phyloP scores from a whole-genome alignment of 2,797 vertebrate species.

The Ibycter americanus region DNA sequence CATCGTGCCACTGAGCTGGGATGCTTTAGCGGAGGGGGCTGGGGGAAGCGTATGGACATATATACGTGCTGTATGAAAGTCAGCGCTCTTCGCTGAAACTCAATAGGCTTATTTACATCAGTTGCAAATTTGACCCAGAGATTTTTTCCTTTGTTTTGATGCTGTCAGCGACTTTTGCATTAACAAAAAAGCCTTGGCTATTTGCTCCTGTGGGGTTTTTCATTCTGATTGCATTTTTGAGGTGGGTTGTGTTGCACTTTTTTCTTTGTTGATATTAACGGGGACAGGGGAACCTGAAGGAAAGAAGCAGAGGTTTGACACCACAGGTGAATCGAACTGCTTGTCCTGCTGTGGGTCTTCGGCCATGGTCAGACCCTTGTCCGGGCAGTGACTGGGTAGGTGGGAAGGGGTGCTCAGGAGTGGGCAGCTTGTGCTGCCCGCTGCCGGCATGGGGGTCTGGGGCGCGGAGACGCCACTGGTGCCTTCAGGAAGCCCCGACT shows the following conservation, averaged over 20 bases:
- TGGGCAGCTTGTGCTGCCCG: background rate
- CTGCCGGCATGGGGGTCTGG: background rate
- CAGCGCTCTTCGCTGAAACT: background rate
- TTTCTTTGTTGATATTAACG: background rate
- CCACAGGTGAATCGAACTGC: fast-evolving
- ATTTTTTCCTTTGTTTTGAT: conserved; percentile 54
- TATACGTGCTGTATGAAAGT: background rate
- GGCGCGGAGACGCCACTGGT: fast-evolving
- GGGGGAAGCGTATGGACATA: fast-evolving
- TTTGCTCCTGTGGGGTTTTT: background rate
- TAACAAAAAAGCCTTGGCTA: conserved; percentile 36
- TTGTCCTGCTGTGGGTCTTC: background rate
- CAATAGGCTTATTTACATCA: conserved; percentile 25
- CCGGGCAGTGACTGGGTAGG: background rate
- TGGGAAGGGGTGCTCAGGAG: background rate
- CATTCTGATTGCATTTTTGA: conserved; percentile 44
- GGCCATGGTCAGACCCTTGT: fast-evolving
- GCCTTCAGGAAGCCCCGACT: background rate
- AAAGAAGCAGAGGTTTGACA: background rate
- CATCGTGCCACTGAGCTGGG: background rate
- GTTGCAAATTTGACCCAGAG: conserved; percentile 33
- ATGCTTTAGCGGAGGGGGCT: fast-evolving
- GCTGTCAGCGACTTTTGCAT: background rate
- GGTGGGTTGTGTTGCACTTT: background rate
- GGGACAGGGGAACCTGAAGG: background rate